phyloP scores from a whole-genome alignment of 2,797 vertebrate species.

The Danio tinwini region DNA sequence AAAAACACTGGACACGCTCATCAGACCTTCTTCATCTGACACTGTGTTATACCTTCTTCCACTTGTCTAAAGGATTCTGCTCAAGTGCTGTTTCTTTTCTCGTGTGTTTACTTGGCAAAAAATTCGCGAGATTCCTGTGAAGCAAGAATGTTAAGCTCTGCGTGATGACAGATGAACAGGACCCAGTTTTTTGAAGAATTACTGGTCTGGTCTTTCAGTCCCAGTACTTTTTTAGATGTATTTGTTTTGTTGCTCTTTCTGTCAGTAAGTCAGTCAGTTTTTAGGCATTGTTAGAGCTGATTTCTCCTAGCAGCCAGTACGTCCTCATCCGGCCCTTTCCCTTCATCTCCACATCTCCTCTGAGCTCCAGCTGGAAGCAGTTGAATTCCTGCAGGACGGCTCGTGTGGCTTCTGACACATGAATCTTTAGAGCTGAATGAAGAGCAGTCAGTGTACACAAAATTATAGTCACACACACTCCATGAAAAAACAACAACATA shows the following conservation, averaged over 20 bases:
- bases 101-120: conserved; percentile 15
- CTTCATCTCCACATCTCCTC: conserved; percentile 91
- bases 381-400: conserved; percentile 83
- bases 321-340: conserved; percentile 88
- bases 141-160: conserved; percentile 15
- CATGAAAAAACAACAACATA: too few species aligned
- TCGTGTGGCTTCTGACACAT: conserved; percentile 86
- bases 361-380: conserved; percentile 85
- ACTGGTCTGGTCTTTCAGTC: conserved; percentile 17
- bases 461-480: background rate
- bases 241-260: conserved; percentile 15
- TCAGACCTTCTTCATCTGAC: background rate
- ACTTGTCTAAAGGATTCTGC: background rate
- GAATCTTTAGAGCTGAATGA: conserved; percentile 83
- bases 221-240: conserved; percentile 31
- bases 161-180: background rate
- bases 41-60: conserved; percentile 10
- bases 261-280: conserved; percentile 40
- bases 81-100: conserved; percentile 11
- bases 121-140: background rate
- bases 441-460: background rate
- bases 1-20: background rate
- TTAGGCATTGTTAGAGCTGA: conserved; percentile 31
- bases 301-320: conserved; percentile 88
- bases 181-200: background rate